Percentiles rank a stretch among this genome's conserved stretches.
phyloP scores from a whole-genome alignment of 53 echinoderm and acorn worm species.

The Temnopleurus reevesii region DNA sequence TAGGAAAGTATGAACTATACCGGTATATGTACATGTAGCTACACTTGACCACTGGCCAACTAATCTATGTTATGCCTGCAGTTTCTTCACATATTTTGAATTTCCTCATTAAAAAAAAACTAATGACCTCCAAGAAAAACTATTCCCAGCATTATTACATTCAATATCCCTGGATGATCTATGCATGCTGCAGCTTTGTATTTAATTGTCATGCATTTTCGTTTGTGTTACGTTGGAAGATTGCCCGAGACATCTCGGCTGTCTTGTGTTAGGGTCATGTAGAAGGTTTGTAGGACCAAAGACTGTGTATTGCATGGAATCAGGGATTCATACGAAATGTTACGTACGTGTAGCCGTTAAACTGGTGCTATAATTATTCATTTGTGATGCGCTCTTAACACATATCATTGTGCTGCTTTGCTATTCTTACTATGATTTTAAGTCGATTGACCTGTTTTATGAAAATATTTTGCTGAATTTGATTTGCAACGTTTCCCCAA shows the following conservation, averaged over 20 bases:
- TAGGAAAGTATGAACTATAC: too few species aligned
- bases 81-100: too few species aligned
- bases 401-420: not conserved
- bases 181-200: conserved; percentile 31
- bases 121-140: too few species aligned
- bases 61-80: too few species aligned
- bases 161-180: not conserved
- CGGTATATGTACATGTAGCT: too few species aligned
- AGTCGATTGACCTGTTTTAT: not conserved
- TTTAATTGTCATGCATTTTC: not conserved
- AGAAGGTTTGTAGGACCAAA: conserved; percentile 22
- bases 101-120: too few species aligned
- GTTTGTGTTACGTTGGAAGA: not conserved
- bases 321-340: not conserved
- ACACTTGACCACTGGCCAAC: too few species aligned
- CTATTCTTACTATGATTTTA: not conserved
- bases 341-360: not conserved
- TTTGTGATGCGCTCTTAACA: not conserved
- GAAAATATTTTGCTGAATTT: too few species aligned
- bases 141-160: too few species aligned
- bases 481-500: too few species aligned
- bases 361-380: not conserved
- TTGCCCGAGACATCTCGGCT: not conserved
- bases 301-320: not conserved
- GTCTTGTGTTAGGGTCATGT: not conserved